Percentiles rank a stretch among this genome's conserved stretches.
These are phyloP conservation scores for Oscheius sp. DNA, from an alignment of 2,888 invertebrate genomes.

Conservation along the genomic window DNA sequence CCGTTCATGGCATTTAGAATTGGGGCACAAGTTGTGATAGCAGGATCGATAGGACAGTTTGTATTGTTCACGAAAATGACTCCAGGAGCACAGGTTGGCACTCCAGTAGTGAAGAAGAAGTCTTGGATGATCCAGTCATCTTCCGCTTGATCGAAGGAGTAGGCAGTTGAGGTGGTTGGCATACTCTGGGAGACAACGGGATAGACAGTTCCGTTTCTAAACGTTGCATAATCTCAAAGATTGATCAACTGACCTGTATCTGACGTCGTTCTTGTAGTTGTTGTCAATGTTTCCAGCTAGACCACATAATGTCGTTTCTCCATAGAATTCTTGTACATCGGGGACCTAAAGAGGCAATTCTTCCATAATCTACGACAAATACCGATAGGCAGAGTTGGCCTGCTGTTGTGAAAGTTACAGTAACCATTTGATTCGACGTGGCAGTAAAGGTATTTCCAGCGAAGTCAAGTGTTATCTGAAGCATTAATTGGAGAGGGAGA, in stretches of 20 bases:
- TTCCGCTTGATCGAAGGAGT: conserved; percentile 8
- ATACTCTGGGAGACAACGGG: conserved; percentile 14
- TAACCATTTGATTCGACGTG: conserved; percentile 40
- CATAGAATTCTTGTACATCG: conserved; percentile 54
- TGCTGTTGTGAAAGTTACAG: conserved; percentile 39
- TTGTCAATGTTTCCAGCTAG: conserved; percentile 59
- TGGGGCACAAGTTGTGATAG: conserved; percentile 33
- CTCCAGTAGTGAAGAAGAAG: conserved; percentile 39
- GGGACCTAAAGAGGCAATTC: conserved; percentile 36
- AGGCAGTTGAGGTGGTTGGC: conserved; percentile 24
- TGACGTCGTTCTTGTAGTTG: conserved; percentile 51
- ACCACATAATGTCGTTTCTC: conserved; percentile 53
- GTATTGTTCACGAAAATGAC: conserved; percentile 41
- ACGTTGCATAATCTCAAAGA: neutral
- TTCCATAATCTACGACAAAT: neutral
- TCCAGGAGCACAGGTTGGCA: conserved; percentile 39
- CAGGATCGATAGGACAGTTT: conserved; percentile 34
- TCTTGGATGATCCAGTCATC: conserved; percentile 51
- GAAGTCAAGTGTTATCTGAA: conserved; percentile 27
- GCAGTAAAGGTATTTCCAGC: conserved; percentile 36
- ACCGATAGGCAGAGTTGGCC: conserved; percentile 39
- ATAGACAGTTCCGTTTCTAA: conserved; percentile 23
- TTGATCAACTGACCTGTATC: conserved; percentile 18
- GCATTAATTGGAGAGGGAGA: neutral
- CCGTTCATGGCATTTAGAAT: conserved; percentile 42